Evolutionary conservation across 2,797 vertebrate genomes (phyloP).

Genomic region (Enteromius paludinosus): DNA sequence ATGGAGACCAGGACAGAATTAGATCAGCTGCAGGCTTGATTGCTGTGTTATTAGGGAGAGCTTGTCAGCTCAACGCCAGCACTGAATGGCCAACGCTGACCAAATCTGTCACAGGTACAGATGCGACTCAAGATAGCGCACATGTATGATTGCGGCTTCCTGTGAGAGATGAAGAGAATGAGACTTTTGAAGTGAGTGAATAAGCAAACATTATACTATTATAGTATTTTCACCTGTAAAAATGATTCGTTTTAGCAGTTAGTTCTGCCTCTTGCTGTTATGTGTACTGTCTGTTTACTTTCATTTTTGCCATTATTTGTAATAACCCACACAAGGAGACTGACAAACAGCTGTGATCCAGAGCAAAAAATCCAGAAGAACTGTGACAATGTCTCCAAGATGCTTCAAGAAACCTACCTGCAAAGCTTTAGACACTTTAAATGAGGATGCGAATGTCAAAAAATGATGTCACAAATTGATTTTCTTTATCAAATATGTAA

Average conservation of each 20-base stretch:
- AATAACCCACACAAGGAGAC: neutral
- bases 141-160: neutral
- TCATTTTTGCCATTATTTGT: neutral
- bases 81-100: constrained; percentile 71
- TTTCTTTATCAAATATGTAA: neutral
- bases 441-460: neutral
- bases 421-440: neutral
- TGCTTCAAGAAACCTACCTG: neutral
- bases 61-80: constrained; percentile 58
- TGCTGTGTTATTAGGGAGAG: constrained; percentile 57
- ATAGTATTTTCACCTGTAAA: neutral
- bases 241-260: too few relatives aligned
- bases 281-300: neutral
- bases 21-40: constrained; percentile 54
- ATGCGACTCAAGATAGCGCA: constrained; percentile 28
- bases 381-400: neutral
- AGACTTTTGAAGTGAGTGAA: neutral
- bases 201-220: neutral
- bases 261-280: neutral
- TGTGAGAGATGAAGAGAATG: neutral
- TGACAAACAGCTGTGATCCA: neutral
- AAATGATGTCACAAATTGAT: neutral
- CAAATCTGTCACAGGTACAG: constrained; percentile 73
- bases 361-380: neutral
- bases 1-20: constrained; percentile 44